Evolutionary conservation across 2,797 vertebrate genomes (phyloP).

Genomic region (Myotis myotis): DNA sequence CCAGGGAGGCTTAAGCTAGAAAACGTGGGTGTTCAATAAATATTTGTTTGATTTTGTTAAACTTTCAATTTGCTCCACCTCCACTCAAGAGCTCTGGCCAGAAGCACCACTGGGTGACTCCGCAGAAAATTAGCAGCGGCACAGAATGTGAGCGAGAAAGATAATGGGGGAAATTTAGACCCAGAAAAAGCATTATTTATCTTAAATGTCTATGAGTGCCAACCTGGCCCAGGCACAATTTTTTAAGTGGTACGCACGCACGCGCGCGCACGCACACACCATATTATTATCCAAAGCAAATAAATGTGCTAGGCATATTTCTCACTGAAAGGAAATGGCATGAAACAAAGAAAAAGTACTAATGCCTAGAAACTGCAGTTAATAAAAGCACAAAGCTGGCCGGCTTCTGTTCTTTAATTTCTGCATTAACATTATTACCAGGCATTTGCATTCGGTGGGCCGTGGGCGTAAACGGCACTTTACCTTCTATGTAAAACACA

Average conservation of each 20-base stretch:
- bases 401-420: slow-evolving; percentile 60
- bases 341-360: slow-evolving; percentile 52
- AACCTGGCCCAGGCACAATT: slow-evolving; percentile 28
- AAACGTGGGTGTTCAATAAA: slow-evolving; percentile 28
- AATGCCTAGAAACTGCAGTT: slow-evolving; percentile 58
- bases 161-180: background rate
- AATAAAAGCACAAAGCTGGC: slow-evolving; percentile 73
- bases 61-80: slow-evolving; percentile 24
- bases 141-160: background rate
- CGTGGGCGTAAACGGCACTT: background rate
- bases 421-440: slow-evolving; percentile 72
- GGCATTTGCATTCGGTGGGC: background rate
- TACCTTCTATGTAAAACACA: background rate
- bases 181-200: slow-evolving; percentile 30
- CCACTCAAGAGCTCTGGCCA: background rate
- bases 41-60: slow-evolving; percentile 42
- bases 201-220: slow-evolving; percentile 34
- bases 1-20: background rate
- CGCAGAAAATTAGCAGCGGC: background rate
- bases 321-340: slow-evolving; percentile 59
- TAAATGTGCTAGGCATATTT: slow-evolving; percentile 23
- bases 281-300: slow-evolving; percentile 69
- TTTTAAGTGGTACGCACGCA: background rate
- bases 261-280: background rate
- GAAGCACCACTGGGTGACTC: background rate